phyloP scores from a whole-genome alignment of 2,797 vertebrate genomes.

The Scolopax rusticola region DNA sequence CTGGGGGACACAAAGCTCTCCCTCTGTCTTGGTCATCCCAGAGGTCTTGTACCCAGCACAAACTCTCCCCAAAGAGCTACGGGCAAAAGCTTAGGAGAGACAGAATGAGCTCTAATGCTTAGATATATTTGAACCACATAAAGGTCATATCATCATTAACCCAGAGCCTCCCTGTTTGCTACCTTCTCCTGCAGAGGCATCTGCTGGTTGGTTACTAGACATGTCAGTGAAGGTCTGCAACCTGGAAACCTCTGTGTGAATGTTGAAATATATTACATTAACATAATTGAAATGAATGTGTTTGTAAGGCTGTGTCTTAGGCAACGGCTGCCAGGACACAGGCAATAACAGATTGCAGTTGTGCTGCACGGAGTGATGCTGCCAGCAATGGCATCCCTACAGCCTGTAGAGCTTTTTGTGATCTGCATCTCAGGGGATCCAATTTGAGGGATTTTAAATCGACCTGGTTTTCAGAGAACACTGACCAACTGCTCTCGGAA shows the following conservation, averaged over 20 bases:
- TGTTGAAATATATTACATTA: accelerated
- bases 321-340: background rate
- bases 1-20: background rate
- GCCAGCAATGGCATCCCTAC: background rate
- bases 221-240: background rate
- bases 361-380: accelerated
- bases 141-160: accelerated
- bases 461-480: background rate
- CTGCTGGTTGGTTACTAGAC: background rate
- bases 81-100: background rate
- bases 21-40: background rate
- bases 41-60: background rate
- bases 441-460: background rate
- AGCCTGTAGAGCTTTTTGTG: background rate
- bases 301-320: background rate
- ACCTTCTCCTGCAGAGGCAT: background rate
- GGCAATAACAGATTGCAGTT: background rate
- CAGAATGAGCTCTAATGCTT: background rate
- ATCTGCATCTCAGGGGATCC: background rate
- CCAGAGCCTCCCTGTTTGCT: background rate
- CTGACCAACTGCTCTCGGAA: background rate
- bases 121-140: accelerated
- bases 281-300: accelerated
- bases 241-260: background rate
- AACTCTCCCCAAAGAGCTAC: background rate